A percentile compares a stretch with the other conserved stretches of the same genome.
phyloP scores from a whole-genome alignment of 2,113 vertebrate genomes.

The Pongo abelii region DNA sequence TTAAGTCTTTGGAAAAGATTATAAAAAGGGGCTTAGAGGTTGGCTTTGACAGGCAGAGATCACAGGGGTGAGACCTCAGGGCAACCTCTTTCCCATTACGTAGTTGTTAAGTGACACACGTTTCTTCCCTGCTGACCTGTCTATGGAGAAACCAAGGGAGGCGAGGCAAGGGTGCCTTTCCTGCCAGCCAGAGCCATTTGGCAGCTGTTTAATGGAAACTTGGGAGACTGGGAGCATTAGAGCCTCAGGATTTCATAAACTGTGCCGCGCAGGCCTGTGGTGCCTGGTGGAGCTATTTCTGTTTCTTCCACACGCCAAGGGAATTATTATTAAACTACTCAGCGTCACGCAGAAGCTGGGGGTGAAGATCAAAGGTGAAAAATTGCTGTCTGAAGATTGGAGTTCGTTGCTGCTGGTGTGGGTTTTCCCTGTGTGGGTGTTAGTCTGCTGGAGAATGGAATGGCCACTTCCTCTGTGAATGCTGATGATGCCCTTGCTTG shows the following conservation, averaged over 20 bases:
- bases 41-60: conserved; percentile 52
- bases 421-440: background rate
- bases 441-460: fast-evolving
- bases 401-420: background rate
- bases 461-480: fast-evolving
- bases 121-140: background rate
- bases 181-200: background rate
- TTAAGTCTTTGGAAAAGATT: conserved; percentile 50
- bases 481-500: no score
- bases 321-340: background rate
- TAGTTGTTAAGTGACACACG: background rate
- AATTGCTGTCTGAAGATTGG: background rate
- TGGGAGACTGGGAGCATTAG: background rate
- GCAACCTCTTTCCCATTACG: conserved; percentile 52
- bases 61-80: background rate
- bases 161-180: background rate
- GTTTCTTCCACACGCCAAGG: background rate
- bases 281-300: conserved; percentile 15
- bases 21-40: conserved; percentile 21
- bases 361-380: background rate
- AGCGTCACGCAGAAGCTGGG: background rate
- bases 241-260: conserved; percentile 4
- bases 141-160: background rate
- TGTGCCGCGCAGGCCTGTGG: fast-evolving
- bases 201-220: conserved; percentile 46